Evolutionary conservation across 1,140 invertebrate species (phyloP).

Genomic region (Chelonus insularis): DNA sequence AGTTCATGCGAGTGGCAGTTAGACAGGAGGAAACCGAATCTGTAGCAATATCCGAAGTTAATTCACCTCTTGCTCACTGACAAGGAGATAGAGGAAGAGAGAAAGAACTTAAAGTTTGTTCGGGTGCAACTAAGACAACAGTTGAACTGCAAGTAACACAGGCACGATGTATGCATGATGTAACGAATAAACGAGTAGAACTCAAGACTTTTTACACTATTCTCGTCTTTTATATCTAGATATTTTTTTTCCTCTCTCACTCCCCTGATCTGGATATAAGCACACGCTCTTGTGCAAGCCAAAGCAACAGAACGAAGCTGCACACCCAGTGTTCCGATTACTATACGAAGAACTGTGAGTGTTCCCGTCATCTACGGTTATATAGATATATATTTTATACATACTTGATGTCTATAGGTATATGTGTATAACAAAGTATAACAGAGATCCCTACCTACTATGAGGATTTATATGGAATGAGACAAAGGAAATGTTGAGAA

Average conservation of each 20-base stretch:
- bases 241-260: conserved; percentile 8
- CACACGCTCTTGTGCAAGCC: conserved; percentile 25
- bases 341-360: conserved; percentile 17
- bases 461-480: conserved; percentile 17
- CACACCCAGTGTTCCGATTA: conserved; percentile 25
- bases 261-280: conserved; percentile 12
- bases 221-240: background rate
- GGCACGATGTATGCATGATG: conserved; percentile 16
- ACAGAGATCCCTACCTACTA: background rate
- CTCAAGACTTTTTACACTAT: conserved; percentile 1
- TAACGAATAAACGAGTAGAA: conserved; percentile 9
- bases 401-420: background rate
- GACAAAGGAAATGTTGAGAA: conserved; percentile 5
- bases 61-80: background rate
- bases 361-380: conserved; percentile 17
- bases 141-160: conserved; percentile 6
- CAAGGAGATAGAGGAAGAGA: background rate
- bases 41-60: conserved; percentile 7
- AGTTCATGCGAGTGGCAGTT: background rate
- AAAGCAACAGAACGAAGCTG: conserved; percentile 10
- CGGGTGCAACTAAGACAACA: background rate
- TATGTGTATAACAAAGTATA: too few species aligned
- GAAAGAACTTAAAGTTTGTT: background rate
- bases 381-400: too few species aligned
- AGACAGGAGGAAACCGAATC: conserved; percentile 1